Conservation (phyloP, 2,888 invertebrate genomes). For the Leptinotarsa rubiginosa region DNA sequence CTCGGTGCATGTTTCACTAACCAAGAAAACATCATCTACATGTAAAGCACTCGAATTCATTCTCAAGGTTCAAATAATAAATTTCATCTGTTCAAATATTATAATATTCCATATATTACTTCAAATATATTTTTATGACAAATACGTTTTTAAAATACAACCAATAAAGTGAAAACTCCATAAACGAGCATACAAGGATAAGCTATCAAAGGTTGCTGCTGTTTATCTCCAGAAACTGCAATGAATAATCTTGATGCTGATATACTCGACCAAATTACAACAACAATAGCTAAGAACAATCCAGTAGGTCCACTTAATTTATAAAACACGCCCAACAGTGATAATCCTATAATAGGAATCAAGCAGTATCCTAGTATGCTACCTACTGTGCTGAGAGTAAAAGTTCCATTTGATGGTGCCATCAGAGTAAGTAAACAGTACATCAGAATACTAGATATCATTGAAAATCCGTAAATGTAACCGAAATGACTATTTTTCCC, state of each 20-base stretch:
- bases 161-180: slow-evolving; percentile 91
- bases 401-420: slow-evolving; percentile 75
- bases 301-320: slow-evolving; percentile 81
- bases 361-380: slow-evolving; percentile 94
- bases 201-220: slow-evolving; percentile 87
- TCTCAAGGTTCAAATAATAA: too few relatives aligned
- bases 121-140: neutral
- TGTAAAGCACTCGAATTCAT: too few relatives aligned
- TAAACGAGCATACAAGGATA: slow-evolving; percentile 94
- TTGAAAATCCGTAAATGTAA: slow-evolving; percentile 93
- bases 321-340: slow-evolving; percentile 81
- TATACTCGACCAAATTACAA: slow-evolving; percentile 90
- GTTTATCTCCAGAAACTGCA: slow-evolving; percentile 87
- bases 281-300: slow-evolving; percentile 74
- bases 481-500: slow-evolving; percentile 90
- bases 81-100: neutral
- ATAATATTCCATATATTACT: neutral
- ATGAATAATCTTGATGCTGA: slow-evolving; percentile 93
- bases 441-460: slow-evolving; percentile 91
- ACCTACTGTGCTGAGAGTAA: slow-evolving; percentile 83
- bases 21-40: too few relatives aligned
- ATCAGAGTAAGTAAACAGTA: slow-evolving; percentile 87
- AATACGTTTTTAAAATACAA: slow-evolving; percentile 77
- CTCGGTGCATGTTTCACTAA: too few relatives aligned
- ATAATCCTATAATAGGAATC: slow-evolving; percentile 90